Conservation (phyloP, 2,888 invertebrate genomes). For the Drosophila prolongata region DNA sequence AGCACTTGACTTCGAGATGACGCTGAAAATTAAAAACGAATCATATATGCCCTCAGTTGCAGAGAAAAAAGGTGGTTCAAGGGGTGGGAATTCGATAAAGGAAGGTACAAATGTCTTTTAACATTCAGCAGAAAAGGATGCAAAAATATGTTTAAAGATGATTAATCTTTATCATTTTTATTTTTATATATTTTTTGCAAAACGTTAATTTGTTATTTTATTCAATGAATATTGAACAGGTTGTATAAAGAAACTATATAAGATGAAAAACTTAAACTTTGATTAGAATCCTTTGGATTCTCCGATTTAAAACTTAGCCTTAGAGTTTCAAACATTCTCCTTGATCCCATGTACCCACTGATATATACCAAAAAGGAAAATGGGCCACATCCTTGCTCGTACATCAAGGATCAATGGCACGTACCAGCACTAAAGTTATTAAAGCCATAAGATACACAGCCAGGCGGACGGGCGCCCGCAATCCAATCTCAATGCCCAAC, state of each 20-base stretch:
- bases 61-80: neutral
- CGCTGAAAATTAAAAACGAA: constrained; percentile 22
- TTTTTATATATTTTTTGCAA: too few relatives aligned
- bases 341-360: constrained; percentile 5
- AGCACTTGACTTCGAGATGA: constrained; percentile 5
- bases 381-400: constrained; percentile 29
- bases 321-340: neutral
- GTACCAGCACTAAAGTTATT: constrained; percentile 77
- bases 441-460: constrained; percentile 69
- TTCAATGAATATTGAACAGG: too few relatives aligned
- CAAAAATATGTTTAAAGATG: too few relatives aligned
- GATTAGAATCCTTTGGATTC: too few relatives aligned
- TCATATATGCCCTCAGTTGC: constrained; percentile 13
- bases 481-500: constrained; percentile 53
- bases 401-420: constrained; percentile 75
- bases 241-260: too few relatives aligned
- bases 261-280: too few relatives aligned
- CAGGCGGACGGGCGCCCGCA: constrained; percentile 53
- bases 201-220: too few relatives aligned
- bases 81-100: neutral
- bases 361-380: constrained; percentile 4
- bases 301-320: neutral
- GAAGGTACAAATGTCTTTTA: too few relatives aligned
- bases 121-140: too few relatives aligned
- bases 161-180: too few relatives aligned